These are phyloP conservation scores for Glandiceps talaboti DNA, from an alignment of 53 echinoderm and acorn worm genomes.

Conservation along the genomic window DNA sequence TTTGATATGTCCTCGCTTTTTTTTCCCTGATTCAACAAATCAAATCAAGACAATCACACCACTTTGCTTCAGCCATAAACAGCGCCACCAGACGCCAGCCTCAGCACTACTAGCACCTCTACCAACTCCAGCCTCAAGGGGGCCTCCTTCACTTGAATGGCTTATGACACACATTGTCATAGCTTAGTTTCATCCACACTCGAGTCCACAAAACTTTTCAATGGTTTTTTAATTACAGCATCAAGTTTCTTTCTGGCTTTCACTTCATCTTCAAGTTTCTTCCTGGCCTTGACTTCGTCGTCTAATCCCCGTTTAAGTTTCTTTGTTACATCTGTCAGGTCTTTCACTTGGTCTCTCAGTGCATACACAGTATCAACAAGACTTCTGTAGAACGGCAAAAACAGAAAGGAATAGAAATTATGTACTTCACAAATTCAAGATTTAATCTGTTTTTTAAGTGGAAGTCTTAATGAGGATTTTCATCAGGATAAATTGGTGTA, in stretches of 20 bases:
- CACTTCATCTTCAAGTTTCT: conserved; percentile 77
- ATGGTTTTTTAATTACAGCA: conserved; percentile 78
- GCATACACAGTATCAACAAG: conserved; percentile 98
- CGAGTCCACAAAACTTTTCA: conserved; percentile 39
- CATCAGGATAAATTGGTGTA: no score
- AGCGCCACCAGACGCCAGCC: no score
- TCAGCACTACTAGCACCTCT: no score
- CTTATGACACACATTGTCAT: background rate
- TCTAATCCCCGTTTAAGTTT: conserved; percentile 68
- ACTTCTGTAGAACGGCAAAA: conserved; percentile 59
- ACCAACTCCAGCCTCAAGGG: no score
- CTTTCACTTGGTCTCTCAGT: conserved; percentile 92
- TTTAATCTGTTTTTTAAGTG: no score
- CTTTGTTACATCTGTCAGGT: conserved; percentile 91
- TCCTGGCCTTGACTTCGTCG: conserved; percentile 71
- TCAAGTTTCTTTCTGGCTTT: conserved; percentile 76
- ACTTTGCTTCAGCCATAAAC: no score
- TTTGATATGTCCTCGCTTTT: no score
- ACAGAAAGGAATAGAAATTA: background rate
- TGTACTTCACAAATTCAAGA: no score
- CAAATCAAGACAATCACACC: no score
- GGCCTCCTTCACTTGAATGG: no score
- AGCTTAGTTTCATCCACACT: background rate
- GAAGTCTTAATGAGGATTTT: no score
- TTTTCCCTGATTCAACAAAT: no score